phyloP scores from a whole-genome alignment of 2,797 vertebrate genomes.

The Chelonia mydas region DNA sequence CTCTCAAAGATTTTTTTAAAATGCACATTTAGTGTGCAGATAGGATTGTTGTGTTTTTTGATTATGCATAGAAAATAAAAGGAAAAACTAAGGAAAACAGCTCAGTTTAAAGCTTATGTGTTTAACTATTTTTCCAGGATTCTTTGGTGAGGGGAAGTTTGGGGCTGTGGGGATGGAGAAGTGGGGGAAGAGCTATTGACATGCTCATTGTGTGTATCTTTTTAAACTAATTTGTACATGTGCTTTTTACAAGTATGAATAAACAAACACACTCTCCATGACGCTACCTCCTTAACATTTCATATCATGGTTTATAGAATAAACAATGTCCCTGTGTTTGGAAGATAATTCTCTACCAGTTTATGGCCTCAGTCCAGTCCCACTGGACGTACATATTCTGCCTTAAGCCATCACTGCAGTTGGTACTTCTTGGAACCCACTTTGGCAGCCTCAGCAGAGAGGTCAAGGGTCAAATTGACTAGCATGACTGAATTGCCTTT shows the following conservation, averaged over 20 bases:
- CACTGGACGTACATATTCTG: neutral
- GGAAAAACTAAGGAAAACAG: neutral
- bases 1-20: neutral
- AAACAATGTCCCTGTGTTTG: constrained; percentile 13
- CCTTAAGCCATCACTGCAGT: neutral
- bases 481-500: neutral
- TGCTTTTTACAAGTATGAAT: neutral
- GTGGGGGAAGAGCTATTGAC: neutral
- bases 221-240: neutral
- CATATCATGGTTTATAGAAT: neutral
- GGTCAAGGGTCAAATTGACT: neutral
- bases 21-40: neutral
- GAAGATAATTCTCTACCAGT: constrained; percentile 30
- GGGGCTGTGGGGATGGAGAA: neutral
- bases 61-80: neutral
- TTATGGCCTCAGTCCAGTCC: neutral
- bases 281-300: neutral
- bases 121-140: neutral
- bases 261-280: neutral
- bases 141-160: neutral
- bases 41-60: neutral
- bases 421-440: neutral
- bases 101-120: neutral
- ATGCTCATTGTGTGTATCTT: neutral
- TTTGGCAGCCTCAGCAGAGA: neutral